phyloP scores from a whole-genome alignment of 2,113 vertebrate genomes.

The Emberiza fucata region DNA sequence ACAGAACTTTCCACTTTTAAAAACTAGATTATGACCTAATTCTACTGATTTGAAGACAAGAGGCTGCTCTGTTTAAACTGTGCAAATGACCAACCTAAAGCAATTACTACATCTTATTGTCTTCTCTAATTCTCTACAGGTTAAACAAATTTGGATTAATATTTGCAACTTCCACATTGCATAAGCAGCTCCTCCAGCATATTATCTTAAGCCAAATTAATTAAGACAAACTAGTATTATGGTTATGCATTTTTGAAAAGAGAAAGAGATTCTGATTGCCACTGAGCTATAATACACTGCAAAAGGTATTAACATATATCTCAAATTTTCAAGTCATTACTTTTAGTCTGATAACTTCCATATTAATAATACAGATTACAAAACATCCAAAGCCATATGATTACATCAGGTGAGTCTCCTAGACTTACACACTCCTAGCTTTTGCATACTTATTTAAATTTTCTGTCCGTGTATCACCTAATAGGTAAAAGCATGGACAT shows the following conservation, averaged over 20 bases:
- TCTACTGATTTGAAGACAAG: slow-evolving; percentile 20
- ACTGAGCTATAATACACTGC: neutral
- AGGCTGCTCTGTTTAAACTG: slow-evolving; percentile 20
- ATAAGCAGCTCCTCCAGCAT: slow-evolving; percentile 20
- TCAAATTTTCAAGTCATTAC: neutral
- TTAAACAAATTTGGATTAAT: slow-evolving; percentile 57
- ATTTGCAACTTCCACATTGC: slow-evolving; percentile 24
- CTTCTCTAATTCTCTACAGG: slow-evolving; percentile 51
- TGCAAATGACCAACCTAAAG: slow-evolving; percentile 37
- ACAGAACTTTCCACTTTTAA: neutral
- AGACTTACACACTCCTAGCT: neutral
- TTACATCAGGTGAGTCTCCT: neutral
- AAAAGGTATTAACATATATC: neutral
- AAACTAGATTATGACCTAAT: slow-evolving; percentile 3
- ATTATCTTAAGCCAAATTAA: slow-evolving; percentile 44
- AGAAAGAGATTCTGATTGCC: neutral
- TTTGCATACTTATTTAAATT: neutral
- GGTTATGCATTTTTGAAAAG: neutral
- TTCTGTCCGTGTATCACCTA: neutral
- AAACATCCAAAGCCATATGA: neutral
- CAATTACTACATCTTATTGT: slow-evolving; percentile 54
- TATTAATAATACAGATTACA: neutral
- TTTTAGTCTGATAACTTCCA: neutral
- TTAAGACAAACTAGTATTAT: neutral
- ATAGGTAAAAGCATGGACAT: neutral